phyloP scores from a whole-genome alignment of 2,888 invertebrate genomes.

The Noctua janthe region DNA sequence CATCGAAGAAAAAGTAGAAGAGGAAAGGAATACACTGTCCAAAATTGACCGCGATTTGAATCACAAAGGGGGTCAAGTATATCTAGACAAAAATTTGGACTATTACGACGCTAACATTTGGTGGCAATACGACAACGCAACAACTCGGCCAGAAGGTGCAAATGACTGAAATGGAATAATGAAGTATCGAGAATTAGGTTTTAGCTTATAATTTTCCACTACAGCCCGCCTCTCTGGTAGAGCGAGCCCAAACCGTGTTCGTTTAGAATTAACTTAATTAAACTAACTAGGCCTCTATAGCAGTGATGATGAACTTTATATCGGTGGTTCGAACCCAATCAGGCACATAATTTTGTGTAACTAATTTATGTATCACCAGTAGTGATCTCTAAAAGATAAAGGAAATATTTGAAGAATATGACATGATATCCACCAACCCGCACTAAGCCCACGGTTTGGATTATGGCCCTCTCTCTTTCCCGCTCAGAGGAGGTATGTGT shows the following conservation, averaged over 20 bases:
- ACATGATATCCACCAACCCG: background rate
- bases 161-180: background rate
- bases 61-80: background rate
- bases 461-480: background rate
- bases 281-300: background rate
- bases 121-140: background rate
- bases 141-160: background rate
- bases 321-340: background rate
- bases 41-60: slow-evolving; percentile 1
- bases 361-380: background rate
- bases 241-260: background rate
- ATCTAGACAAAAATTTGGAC: background rate
- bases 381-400: background rate
- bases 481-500: background rate
- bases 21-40: slow-evolving; percentile 8
- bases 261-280: background rate
- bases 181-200: background rate
- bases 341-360: background rate
- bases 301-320: background rate
- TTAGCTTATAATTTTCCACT: background rate
- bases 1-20: slow-evolving; percentile 17
- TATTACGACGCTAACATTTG: background rate
- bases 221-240: background rate
- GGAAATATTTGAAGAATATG: background rate
- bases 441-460: background rate